phyloP scores from a whole-genome alignment of 2,888 invertebrate species.

The Macrophya annulata region DNA sequence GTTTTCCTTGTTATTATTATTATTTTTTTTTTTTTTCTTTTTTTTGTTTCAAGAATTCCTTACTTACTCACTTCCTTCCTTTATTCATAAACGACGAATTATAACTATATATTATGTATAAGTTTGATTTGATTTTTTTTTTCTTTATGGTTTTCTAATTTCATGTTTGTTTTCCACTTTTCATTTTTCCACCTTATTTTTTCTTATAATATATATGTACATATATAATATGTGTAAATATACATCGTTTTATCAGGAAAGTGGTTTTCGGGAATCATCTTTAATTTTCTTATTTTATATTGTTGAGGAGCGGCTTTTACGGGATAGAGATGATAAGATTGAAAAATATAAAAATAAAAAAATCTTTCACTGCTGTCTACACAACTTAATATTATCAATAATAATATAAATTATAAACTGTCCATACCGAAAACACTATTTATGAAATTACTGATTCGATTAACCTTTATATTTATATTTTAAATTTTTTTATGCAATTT shows the following conservation, averaged over 20 bases:
- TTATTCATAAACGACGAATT: conserved; percentile 25
- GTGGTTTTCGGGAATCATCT: conserved; percentile 1
- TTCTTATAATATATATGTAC: background rate
- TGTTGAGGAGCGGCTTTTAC: background rate
- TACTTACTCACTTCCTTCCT: background rate
- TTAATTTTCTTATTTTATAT: background rate
- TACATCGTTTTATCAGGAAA: background rate
- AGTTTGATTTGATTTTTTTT: background rate
- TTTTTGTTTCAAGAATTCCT: background rate
- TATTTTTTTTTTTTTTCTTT: background rate
- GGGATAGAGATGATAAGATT: background rate
- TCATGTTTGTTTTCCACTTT: background rate
- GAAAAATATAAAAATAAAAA: background rate
- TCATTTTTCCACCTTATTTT: background rate
- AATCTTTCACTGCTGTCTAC: background rate
- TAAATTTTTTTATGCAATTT: background rate
- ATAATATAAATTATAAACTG: background rate
- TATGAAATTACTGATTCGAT: background rate
- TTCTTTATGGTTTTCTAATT: background rate
- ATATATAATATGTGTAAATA: background rate
- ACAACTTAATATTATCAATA: background rate
- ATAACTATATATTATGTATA: conserved; percentile 24
- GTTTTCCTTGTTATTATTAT: background rate
- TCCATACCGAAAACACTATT: background rate
- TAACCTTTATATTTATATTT: background rate